These are phyloP conservation scores for Hippoglossus stenolepis DNA, from an alignment of 2,113 vertebrate species.

Conservation along the genomic window DNA sequence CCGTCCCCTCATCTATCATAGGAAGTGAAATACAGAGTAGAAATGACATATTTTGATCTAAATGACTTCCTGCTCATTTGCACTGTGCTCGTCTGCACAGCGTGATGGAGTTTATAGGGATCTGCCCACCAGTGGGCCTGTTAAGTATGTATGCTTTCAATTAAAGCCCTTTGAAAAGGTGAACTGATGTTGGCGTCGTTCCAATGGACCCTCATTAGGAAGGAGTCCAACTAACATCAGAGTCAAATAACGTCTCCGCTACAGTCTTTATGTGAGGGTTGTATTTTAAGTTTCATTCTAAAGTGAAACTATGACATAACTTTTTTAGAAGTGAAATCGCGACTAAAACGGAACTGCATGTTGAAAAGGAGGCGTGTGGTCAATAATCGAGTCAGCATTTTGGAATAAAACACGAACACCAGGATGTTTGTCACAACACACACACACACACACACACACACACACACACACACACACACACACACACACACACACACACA, in stretches of 20 bases:
- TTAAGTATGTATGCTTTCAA: slow-evolving; percentile 25
- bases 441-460: neutral
- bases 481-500: too few relatives aligned
- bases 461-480: slow-evolving; percentile 8
- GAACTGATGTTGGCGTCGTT: neutral
- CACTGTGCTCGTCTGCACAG: neutral
- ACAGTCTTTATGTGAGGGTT: neutral
- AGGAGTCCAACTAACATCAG: too few relatives aligned
- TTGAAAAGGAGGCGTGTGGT: neutral
- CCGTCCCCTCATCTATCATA: too few relatives aligned
- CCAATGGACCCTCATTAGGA: neutral
- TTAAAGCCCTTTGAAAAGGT: slow-evolving; percentile 28
- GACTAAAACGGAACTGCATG: neutral
- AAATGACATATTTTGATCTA: too few relatives aligned
- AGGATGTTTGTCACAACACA: slow-evolving; percentile 42
- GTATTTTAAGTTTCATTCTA: neutral
- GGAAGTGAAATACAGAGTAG: too few relatives aligned
- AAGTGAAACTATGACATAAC: neutral
- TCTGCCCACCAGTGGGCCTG: neutral
- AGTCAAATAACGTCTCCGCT: neutral
- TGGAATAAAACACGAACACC: slow-evolving; percentile 3
- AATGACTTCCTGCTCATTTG: neutral
- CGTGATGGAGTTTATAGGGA: neutral
- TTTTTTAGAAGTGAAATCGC: slow-evolving; percentile 5
- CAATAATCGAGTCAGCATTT: slow-evolving; percentile 28